phyloP scores from a whole-genome alignment of 1,140 invertebrate genomes.

The Melanaphis sacchari region DNA sequence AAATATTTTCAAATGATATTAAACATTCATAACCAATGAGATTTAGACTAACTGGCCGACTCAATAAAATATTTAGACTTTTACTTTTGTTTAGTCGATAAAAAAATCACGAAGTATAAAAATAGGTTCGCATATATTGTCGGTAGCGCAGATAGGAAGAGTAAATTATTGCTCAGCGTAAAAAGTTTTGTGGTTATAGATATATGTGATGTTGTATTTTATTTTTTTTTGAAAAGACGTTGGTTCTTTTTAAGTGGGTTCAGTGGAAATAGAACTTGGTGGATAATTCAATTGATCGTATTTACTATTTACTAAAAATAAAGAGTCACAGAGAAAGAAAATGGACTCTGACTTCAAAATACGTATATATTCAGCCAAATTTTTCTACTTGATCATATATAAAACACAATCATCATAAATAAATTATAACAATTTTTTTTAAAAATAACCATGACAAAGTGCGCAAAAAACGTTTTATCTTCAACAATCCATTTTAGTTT shows the following conservation, averaged over 20 bases:
- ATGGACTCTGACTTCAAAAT: neutral
- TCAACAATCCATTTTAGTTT: neutral
- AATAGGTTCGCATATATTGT: neutral
- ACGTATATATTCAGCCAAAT: neutral
- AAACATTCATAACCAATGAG: neutral
- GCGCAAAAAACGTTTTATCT: neutral
- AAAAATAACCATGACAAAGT: neutral
- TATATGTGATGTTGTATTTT: neutral
- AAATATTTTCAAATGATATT: neutral
- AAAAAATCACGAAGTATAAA: neutral
- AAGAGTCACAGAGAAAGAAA: neutral
- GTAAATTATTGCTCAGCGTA: neutral
- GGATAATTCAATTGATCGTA: neutral
- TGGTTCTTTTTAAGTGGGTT: neutral
- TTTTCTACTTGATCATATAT: neutral
- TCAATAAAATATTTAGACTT: neutral
- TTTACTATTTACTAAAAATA: neutral
- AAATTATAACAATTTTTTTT: neutral
- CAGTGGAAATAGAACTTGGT: neutral
- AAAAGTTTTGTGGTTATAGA: neutral
- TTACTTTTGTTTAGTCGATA: neutral
- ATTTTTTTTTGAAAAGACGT: neutral
- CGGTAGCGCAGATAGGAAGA: neutral
- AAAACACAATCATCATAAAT: neutral
- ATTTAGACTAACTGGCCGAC: neutral